A percentile compares a stretch with the other conserved stretches of the same genome.
These are phyloP conservation scores for Ecliptopera silaceata DNA, from an alignment of 2,888 invertebrate genomes.

Conservation along the genomic window DNA sequence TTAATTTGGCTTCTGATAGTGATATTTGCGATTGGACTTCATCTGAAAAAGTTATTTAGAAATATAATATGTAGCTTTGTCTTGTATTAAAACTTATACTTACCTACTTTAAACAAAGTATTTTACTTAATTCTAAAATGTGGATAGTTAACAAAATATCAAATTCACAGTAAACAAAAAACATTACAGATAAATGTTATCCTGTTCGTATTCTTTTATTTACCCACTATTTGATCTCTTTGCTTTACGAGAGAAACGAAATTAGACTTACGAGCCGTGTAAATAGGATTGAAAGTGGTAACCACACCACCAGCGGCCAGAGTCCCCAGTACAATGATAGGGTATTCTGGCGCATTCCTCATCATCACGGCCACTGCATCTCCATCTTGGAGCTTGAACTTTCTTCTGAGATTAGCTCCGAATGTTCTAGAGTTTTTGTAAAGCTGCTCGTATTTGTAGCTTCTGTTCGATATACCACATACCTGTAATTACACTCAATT, in stretches of 20 bases:
- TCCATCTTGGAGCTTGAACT: slow-evolving; percentile 83
- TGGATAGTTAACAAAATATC: too few relatives aligned
- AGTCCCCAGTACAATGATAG: slow-evolving; percentile 83
- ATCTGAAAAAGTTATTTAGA: slow-evolving; percentile 69
- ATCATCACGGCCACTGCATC: slow-evolving; percentile 86
- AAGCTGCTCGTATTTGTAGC: slow-evolving; percentile 86
- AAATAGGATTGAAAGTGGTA: slow-evolving; percentile 88
- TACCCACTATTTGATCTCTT: too few relatives aligned
- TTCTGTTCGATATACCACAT: slow-evolving; percentile 86
- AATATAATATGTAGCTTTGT: background rate
- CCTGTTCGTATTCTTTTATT: too few relatives aligned
- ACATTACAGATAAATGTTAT: too few relatives aligned
- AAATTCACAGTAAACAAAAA: too few relatives aligned
- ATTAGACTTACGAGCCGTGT: slow-evolving; percentile 80
- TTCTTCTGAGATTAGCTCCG: slow-evolving; percentile 82
- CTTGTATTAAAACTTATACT: too few relatives aligned
- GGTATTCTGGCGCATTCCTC: slow-evolving; percentile 88
- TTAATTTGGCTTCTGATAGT: slow-evolving; percentile 81
- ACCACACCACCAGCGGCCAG: slow-evolving; percentile 85
- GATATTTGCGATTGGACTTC: slow-evolving; percentile 86
- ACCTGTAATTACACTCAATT: slow-evolving; percentile 73
- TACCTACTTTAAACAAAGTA: too few relatives aligned
- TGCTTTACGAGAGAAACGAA: background rate
- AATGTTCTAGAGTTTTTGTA: slow-evolving; percentile 83
- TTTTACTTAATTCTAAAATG: too few relatives aligned